Evolutionary conservation across 2,888 invertebrate genomes (phyloP).

Genomic region (Sesamia inferens): DNA sequence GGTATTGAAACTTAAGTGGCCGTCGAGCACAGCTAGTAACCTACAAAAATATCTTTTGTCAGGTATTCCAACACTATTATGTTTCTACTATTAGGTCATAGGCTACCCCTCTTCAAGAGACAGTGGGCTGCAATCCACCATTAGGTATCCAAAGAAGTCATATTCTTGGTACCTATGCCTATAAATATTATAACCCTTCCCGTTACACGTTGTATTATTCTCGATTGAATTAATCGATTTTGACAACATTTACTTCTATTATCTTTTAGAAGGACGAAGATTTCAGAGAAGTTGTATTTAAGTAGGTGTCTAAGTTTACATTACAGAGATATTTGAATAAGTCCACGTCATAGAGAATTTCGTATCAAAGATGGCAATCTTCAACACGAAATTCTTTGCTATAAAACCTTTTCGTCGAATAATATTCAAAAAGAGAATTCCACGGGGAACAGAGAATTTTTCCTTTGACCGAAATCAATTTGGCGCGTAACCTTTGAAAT

Average conservation of each 20-base stretch:
- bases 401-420: constrained; percentile 6
- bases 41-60: too few species aligned
- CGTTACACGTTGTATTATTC: too few species aligned
- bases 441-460: constrained; percentile 37
- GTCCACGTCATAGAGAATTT: not conserved
- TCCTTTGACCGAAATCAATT: constrained; percentile 54
- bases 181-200: too few species aligned
- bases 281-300: not conserved
- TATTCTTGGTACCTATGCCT: too few species aligned
- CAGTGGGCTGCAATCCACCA: too few species aligned
- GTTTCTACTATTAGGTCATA: too few species aligned
- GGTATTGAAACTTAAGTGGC: too few species aligned
- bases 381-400: constrained; percentile 18
- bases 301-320: too few species aligned
- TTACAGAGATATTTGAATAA: not conserved
- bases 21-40: too few species aligned
- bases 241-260: not conserved
- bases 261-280: not conserved
- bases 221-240: not conserved
- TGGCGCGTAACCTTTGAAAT: constrained; percentile 59
- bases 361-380: constrained; percentile 16
- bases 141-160: too few species aligned
- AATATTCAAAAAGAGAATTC: constrained; percentile 40
- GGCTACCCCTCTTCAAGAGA: too few species aligned
- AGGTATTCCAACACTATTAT: too few species aligned